Evolutionary conservation across 2,888 invertebrate genomes (phyloP).

Genomic region (Fragum fragum): DNA sequence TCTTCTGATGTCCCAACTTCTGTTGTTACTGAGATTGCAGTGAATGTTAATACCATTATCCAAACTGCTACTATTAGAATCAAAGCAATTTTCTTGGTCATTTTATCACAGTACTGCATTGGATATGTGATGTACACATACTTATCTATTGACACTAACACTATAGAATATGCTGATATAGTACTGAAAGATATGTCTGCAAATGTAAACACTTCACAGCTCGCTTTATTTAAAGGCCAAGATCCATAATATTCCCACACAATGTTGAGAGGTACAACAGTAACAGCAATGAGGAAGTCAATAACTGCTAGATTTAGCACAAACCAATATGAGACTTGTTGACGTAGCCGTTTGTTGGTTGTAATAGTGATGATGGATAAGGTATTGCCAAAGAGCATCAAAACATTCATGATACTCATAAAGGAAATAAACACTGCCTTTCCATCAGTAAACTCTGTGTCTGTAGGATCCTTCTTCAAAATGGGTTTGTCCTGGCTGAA

Average conservation of each 20-base stretch:
- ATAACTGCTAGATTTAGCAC: constrained; percentile 72
- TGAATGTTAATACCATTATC: constrained; percentile 65
- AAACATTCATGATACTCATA: constrained; percentile 63
- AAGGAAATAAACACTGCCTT: constrained; percentile 62
- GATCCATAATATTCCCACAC: constrained; percentile 71
- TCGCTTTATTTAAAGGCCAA: constrained; percentile 64
- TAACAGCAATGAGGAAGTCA: constrained; percentile 67
- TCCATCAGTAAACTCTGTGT: constrained; percentile 58
- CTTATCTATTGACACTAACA: constrained; percentile 74
- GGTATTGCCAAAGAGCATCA: constrained; percentile 72
- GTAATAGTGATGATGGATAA: constrained; percentile 72
- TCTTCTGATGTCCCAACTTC: constrained; percentile 59
- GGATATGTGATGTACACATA: constrained; percentile 72
- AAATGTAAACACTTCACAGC: constrained; percentile 70
- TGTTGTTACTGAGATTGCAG: constrained; percentile 63
- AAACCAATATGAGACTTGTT: constrained; percentile 72
- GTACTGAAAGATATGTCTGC: constrained; percentile 70
- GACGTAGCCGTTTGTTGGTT: constrained; percentile 53
- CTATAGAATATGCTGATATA: constrained; percentile 71
- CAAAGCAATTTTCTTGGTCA: constrained; percentile 55
- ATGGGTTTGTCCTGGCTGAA: constrained; percentile 38
- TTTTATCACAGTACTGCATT: constrained; percentile 66
- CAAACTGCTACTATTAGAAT: constrained; percentile 63
- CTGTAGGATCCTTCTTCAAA: constrained; percentile 59
- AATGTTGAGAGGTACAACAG: constrained; percentile 72